Evolutionary conservation across 2,797 vertebrate genomes (phyloP), one percentile per base, ranked within the genome.

Genomic region (Aratinga solstitialis): DNA sequence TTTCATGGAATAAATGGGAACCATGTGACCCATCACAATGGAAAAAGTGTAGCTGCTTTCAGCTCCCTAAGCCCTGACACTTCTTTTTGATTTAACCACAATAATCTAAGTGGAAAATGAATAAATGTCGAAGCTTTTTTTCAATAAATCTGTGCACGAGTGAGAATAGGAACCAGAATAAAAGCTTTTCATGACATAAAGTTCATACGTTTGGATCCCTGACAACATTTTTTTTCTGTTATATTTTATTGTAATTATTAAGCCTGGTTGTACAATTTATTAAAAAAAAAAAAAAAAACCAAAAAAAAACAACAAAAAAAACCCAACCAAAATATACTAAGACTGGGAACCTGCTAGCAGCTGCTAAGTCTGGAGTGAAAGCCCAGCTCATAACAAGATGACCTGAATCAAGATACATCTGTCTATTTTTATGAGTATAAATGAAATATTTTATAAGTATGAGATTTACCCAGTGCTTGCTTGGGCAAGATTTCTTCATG

Each of bases 91-190:
- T 95, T 96, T 90, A 94, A 95, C 95, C 88, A 80, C 94, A 95
- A 94, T 94, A 84, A 86, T 96, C 96, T 90, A 95, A 95, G 94
- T 95, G 96, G 94, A 96, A 96, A 97, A 96, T 61, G 89, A 97
- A 97, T 93, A 96, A 94, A 96, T 91, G 79, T 93, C 82, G 36
- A 72, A 45, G 45, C 16, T 83, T 87, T 87, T 87, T 73, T 65
- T 38, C 85, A 95, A 95, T 95, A 94, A 95, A 92, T 96, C 93
- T 80, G 29, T 47, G 54, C 91, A 92, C 2, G 8, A 93, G 83
- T 36, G 26, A 90, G 94, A 89, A 86, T 38, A 94, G 7, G 50
- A 87, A 94, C 81, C 72, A 90, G 86, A 90, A 92, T 84, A 71
- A 96, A 96, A 91, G 79, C 61, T 91, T 95, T 90, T 80, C 87